A percentile compares a stretch with the other conserved stretches of the same genome.
These are phyloP conservation scores for Aurelia coerulea DNA, from an alignment of 30 jellyfish, hydroid and myxozoan genomes.

Conservation along the genomic window DNA sequence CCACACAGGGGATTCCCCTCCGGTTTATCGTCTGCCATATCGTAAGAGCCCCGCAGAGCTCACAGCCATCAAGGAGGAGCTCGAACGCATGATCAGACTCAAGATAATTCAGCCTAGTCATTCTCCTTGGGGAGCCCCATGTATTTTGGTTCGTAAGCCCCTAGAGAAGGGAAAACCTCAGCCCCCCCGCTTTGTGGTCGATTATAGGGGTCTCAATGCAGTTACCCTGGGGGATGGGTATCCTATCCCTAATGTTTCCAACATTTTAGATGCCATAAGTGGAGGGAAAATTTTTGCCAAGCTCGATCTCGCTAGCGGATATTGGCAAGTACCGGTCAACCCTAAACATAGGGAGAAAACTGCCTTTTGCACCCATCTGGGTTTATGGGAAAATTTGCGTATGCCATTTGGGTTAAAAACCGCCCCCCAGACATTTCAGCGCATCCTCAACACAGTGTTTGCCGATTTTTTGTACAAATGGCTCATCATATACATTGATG, in stretches of 20 bases:
- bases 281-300: conserved; percentile 5
- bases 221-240: conserved; percentile 39
- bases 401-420: conserved; percentile 47
- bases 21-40: conserved; percentile 51
- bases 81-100: conserved; percentile 40
- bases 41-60: conserved; percentile 54
- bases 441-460: conserved; percentile 7
- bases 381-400: conserved; percentile 35
- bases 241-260: conserved; percentile 25
- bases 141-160: conserved; percentile 48
- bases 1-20: conserved; percentile 44
- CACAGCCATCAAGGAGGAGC: conserved; percentile 50
- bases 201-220: conserved; percentile 42
- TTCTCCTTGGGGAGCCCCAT: conserved; percentile 60
- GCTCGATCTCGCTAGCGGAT: conserved; percentile 11
- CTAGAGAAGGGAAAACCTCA: conserved; percentile 32
- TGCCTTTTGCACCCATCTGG: conserved; percentile 30
- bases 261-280: conserved; percentile 16
- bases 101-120: conserved; percentile 50
- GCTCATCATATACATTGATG: conserved; percentile 48
- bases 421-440: conserved; percentile 39
- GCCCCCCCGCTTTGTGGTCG: conserved; percentile 59
- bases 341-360: conserved; percentile 36
- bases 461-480: conserved; percentile 13
- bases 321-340: conserved; percentile 35